Conservation (phyloP, 2,888 invertebrate species). For the Protophormia terraenovae region DNA sequence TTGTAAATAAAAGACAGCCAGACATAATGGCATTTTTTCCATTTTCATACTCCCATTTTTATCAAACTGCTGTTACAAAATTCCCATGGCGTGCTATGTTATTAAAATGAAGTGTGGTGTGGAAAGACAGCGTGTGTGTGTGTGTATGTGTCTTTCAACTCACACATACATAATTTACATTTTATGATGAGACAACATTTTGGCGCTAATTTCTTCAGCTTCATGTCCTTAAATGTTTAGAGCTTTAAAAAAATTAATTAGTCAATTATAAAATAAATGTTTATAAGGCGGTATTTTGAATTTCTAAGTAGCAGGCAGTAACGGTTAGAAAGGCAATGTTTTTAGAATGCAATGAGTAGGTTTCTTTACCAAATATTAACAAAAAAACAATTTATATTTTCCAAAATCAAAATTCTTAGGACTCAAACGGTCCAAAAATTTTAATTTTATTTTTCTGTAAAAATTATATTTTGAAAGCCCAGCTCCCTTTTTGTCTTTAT, state of each 20-base stretch:
- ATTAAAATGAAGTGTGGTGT: neutral
- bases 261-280: neutral
- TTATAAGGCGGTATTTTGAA: neutral
- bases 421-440: too few species aligned
- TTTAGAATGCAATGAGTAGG: too few species aligned
- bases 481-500: too few species aligned
- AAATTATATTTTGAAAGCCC: too few species aligned
- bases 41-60: conserved; percentile 9
- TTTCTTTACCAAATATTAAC: too few species aligned
- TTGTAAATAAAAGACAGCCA: conserved; percentile 13
- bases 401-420: too few species aligned
- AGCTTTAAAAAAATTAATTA: neutral
- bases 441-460: too few species aligned
- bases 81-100: neutral
- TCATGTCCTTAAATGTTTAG: conserved; percentile 1
- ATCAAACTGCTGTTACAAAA: neutral
- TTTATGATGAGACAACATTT: conserved; percentile 54
- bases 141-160: too few species aligned
- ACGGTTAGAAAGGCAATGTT: too few species aligned
- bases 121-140: too few species aligned
- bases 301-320: too few species aligned
- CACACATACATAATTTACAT: conserved; percentile 24
- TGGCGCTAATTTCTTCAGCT: conserved; percentile 29
- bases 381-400: too few species aligned
- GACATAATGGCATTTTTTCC: conserved; percentile 43